Base-by-base conservation (phyloP, 2,113 vertebrate genomes). In the Jacana jacana region DNA sequence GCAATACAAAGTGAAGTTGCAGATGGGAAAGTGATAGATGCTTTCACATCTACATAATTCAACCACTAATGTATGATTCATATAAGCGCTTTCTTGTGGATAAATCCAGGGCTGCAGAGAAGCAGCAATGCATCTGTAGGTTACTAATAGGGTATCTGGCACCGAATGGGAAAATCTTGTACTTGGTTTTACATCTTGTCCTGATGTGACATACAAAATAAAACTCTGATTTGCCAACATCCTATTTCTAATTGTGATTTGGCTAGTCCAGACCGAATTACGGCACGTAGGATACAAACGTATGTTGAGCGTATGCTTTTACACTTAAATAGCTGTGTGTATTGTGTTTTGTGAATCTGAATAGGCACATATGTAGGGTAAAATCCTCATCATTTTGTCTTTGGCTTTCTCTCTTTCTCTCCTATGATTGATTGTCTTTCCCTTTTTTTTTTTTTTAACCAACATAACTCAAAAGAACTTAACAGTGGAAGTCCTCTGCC, bases 1-100 rank as follows among this genome's bases (percentile, higher is more conserved):
- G 66, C 57, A 93, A 91, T 76, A 79, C 18, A 71, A 93, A 94
- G 33, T 31, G 57, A 91, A 85, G 75, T 39, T 82, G 65, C 78
- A 79, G 75, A 91, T 79, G 75, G 66, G 81, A 91, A 95, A 79
- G 55, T 65, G 93, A 81, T 79, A 72, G 70, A 37, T 85, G 28
- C 52, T 88, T 77, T 93, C 71, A 61, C 49, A 65, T 48, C 70
- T 69, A 72, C 63, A 69, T 85, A 85, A 83, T 61, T 94, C 66
- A 65, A 65, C 63, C 61, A 16, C 85, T 89, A 52, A 86, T 61
- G 13, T 61, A 37, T 68, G 63, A 82, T 65, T 76, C 63, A 52
- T 65, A 69, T 30, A 48, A 89, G 44, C 3, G 9, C 49, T 82
- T 88, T 40, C 15, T 57, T 33, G 61, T 72, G 63, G 58, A 70